Evolutionary conservation across 2,113 vertebrate genomes (phyloP).

Genomic region (Jacana jacana): DNA sequence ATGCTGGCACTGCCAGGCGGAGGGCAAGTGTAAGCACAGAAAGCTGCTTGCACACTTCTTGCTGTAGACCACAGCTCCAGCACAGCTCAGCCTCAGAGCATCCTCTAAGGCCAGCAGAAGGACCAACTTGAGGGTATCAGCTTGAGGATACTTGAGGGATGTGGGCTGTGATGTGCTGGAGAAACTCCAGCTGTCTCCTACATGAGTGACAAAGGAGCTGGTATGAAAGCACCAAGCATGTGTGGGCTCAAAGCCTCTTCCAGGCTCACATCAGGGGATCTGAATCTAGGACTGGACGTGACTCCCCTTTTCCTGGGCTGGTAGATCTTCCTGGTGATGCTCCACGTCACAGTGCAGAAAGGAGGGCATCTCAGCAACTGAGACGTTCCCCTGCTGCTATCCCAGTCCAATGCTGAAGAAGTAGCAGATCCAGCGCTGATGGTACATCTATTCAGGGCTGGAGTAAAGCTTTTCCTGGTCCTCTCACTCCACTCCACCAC

Average conservation of each 20-base stretch:
- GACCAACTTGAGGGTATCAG: accelerated
- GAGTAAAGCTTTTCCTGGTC: background rate
- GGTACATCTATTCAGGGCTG: background rate
- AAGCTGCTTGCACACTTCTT: background rate
- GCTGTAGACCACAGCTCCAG: background rate
- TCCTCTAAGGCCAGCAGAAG: accelerated
- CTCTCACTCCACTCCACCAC: accelerated
- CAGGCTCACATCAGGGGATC: accelerated
- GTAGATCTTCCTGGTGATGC: background rate
- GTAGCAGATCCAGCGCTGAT: background rate
- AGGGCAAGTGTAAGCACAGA: background rate
- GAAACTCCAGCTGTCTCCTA: background rate
- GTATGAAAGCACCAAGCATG: accelerated
- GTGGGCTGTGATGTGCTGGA: background rate
- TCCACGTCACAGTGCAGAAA: accelerated
- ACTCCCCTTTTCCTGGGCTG: background rate
- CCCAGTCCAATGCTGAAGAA: accelerated
- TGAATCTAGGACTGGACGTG: too few species aligned
- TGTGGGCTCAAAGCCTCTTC: background rate
- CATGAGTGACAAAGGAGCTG: background rate
- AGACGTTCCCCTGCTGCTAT: background rate
- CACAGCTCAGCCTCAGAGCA: background rate
- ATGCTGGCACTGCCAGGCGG: accelerated
- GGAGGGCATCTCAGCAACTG: background rate
- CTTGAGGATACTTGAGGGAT: too few species aligned